Base-by-base conservation (phyloP, 2,797 vertebrate species). In the Coregonus suidteri region DNA sequence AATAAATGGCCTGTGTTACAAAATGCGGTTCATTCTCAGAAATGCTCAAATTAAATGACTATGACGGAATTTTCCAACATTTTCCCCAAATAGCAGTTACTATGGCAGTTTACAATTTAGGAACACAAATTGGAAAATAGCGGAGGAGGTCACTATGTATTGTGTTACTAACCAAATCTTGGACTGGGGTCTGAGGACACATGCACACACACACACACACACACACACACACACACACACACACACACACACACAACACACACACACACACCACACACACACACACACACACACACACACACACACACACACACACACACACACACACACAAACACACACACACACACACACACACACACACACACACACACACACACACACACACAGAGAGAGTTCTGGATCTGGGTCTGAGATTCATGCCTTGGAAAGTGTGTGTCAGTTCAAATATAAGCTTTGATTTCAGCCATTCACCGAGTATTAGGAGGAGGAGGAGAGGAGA, bases 71-170 rank as follows among this genome's bases (percentile, higher is more conserved):
- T 6, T 35, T 7, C 14, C 65, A 67, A 35, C 34, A 6, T 2
- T 67, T 67, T 14, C 64, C 14, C 11, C 9, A 74, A 74, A 81
- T 64, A 77, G 30, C 37, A 73, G 89, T 92, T 90, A 80, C 89
- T 75, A 90, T 87, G 83, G 85, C 47, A 73, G 52, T 79, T 71
- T 78, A 14, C 30, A 34, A 5, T 6, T 30, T 30, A 13, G 30
- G 68, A 74, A 89, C 77, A 85, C 72, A 84, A 77, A 83, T 20
- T 20, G 77, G 85, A 78, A 87, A 20, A 56, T 9, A 62, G 20
- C 0, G 20, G n/a, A 20, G 18, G 18, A 62, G 56, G 56, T 3
- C 59, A 25, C 30, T 66, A 20, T 7, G 54, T 3, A n/a, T 62
- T 62, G 59, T 62, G n/a, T 13, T 62, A 62, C 56, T 51, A 3